Percentiles rank a stretch among this genome's conserved stretches.
phyloP scores from a whole-genome alignment of 2,888 invertebrate genomes.

The Smittia sp. region DNA sequence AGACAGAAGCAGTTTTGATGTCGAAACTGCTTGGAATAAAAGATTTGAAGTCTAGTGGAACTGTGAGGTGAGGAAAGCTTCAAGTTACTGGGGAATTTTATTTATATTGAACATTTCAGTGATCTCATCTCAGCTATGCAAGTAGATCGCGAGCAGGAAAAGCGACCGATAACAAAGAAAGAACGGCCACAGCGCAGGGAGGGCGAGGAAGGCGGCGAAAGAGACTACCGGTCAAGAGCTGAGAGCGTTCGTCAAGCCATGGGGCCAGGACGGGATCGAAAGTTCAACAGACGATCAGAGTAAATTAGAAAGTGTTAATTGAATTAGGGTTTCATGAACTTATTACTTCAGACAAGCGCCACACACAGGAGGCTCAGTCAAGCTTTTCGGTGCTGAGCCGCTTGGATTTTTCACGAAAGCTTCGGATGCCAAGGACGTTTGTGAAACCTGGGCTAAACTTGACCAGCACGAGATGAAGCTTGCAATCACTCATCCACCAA shows the following conservation, averaged over 20 bases:
- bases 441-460: conserved; percentile 68
- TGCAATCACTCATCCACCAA: conserved; percentile 68
- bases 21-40: conserved; percentile 61
- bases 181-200: neutral
- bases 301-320: neutral
- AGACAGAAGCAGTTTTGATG: conserved; percentile 70
- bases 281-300: neutral
- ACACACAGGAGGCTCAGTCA: conserved; percentile 54
- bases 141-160: conserved; percentile 59
- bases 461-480: conserved; percentile 65
- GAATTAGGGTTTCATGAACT: neutral
- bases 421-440: conserved; percentile 47
- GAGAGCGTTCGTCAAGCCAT: conserved; percentile 53
- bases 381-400: conserved; percentile 62
- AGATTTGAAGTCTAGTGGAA: conserved; percentile 44
- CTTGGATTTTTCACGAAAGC: conserved; percentile 62
- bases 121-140: conserved; percentile 75
- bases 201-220: no score
- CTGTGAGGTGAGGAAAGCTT: neutral
- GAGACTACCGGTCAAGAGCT: conserved; percentile 44
- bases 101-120: conserved; percentile 53
- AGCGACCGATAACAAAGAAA: neutral
- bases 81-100: neutral
- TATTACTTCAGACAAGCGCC: neutral
- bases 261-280: conserved; percentile 43